These are phyloP conservation scores for Oreochromis grahami DNA, from an alignment of 2,797 vertebrate genomes.

Conservation along the genomic window DNA sequence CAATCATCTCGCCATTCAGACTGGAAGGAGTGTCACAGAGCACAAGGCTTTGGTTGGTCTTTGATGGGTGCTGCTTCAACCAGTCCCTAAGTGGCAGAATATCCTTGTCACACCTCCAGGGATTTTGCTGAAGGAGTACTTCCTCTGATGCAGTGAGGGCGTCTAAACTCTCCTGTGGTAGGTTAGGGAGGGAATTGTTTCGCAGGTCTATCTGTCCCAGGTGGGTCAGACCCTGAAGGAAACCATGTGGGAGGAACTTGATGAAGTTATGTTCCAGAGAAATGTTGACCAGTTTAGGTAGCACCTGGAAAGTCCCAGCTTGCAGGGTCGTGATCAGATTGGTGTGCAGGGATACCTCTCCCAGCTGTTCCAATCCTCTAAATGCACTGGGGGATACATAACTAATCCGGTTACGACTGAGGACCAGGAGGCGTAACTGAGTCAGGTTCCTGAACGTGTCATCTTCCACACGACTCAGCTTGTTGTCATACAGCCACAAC, in stretches of 20 bases:
- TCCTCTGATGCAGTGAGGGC: constrained; percentile 69
- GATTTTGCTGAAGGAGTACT: constrained; percentile 84
- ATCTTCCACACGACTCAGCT: constrained; percentile 75
- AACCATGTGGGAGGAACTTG: constrained; percentile 65
- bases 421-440: constrained; percentile 80
- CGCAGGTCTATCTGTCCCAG: constrained; percentile 81
- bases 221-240: constrained; percentile 71
- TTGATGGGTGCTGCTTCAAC: constrained; percentile 74
- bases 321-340: constrained; percentile 80
- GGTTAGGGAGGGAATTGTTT: constrained; percentile 82
- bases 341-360: constrained; percentile 87
- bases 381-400: constrained; percentile 78
- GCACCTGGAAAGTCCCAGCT: constrained; percentile 71
- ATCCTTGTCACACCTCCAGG: constrained; percentile 87
- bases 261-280: constrained; percentile 89
- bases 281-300: constrained; percentile 83
- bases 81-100: constrained; percentile 84
- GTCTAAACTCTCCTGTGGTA: constrained; percentile 78
- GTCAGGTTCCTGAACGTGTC: constrained; percentile 83
- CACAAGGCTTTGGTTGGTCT: constrained; percentile 71
- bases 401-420: constrained; percentile 85
- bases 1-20: constrained; percentile 67
- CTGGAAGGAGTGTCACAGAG: constrained; percentile 74
- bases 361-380: constrained; percentile 77
- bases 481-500: constrained; percentile 91